A percentile compares a stretch with the other conserved stretches of the same genome.
Conservation (phyloP, 1,140 invertebrate genomes). For the Bombus terrestris region DNA sequence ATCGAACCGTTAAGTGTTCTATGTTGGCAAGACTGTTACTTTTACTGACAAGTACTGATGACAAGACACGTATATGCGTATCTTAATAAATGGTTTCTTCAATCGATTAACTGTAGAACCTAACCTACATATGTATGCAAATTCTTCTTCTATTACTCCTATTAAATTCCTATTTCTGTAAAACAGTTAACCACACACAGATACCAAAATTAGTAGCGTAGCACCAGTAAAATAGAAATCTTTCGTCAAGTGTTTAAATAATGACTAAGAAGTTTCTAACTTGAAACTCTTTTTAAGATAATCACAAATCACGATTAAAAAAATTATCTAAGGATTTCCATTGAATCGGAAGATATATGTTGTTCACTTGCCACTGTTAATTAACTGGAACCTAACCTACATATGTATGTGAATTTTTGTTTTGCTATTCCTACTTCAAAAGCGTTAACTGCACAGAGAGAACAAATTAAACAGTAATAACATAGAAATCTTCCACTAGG, state of each 20-base stretch:
- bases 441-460: background rate
- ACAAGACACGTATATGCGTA: background rate
- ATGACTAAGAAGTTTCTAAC: background rate
- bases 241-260: background rate
- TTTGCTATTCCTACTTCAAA: background rate
- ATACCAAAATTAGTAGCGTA: background rate
- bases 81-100: background rate
- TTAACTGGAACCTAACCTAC: background rate
- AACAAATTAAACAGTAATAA: background rate
- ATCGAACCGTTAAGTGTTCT: conserved; percentile 19
- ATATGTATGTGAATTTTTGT: background rate
- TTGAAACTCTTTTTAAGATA: background rate
- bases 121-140: conserved; percentile 13
- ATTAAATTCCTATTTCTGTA: background rate
- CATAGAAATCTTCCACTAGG: background rate
- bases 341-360: background rate
- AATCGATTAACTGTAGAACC: background rate
- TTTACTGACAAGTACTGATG: conserved; percentile 4
- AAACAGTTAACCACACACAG: background rate
- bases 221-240: background rate
- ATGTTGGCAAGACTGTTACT: background rate
- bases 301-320: background rate
- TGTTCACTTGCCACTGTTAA: background rate
- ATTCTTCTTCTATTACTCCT: background rate
- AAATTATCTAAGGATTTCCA: background rate